Evolutionary conservation across 2,888 invertebrate genomes (phyloP).

Genomic region (Rotaria magnacalcarata): DNA sequence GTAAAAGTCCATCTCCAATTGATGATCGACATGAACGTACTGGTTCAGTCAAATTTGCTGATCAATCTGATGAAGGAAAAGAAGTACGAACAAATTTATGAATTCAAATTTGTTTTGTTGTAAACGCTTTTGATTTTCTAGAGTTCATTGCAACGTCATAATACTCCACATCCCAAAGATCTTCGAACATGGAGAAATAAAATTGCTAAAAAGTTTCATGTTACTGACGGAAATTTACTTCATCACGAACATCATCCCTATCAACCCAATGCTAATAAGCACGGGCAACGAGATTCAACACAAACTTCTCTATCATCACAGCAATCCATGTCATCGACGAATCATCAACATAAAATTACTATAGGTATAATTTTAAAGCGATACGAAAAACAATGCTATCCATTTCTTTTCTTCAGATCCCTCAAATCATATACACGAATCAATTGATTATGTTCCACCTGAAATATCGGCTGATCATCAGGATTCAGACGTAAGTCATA

Average conservation of each 20-base stretch:
- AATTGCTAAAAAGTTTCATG: constrained; percentile 14
- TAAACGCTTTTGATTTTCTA: neutral
- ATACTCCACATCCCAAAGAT: constrained; percentile 92
- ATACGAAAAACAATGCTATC: neutral
- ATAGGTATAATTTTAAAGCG: neutral
- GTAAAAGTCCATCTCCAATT: neutral
- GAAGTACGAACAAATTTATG: neutral
- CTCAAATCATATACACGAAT: neutral
- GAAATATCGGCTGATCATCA: neutral
- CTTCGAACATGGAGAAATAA: constrained; percentile 36
- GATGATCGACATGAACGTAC: constrained; percentile 35
- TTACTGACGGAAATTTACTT: neutral
- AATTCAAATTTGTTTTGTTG: no score
- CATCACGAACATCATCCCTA: constrained; percentile 30
- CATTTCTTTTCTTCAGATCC: neutral
- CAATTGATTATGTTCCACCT: constrained; percentile 19
- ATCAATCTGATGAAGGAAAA: constrained; percentile 19
- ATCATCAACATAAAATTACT: neutral
- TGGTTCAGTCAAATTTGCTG: constrained; percentile 25
- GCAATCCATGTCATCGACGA: neutral
- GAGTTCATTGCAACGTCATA: constrained; percentile 68
- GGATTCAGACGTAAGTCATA: neutral
- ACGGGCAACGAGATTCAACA: neutral
- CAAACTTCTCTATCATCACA: neutral
- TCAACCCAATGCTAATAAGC: neutral